Percentiles rank a stretch among this genome's conserved stretches.
Evolutionary conservation across 92 coral and sea anemone species (phyloP).

Genomic region (Diadumene lineata): DNA sequence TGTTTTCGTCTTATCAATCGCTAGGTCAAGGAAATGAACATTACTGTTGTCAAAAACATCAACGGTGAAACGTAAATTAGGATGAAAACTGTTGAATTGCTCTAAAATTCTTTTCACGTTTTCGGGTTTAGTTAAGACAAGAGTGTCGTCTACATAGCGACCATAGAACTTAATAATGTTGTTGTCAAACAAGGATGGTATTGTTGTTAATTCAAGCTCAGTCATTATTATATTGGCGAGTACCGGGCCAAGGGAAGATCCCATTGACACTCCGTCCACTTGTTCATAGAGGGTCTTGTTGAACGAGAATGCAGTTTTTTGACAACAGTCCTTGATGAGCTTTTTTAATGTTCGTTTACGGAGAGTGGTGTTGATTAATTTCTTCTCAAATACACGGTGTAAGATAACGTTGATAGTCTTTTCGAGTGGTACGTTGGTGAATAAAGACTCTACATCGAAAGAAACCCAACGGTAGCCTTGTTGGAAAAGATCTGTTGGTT

Average conservation of each 20-base stretch:
- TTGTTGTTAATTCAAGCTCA: constrained; percentile 39
- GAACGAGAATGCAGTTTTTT: constrained; percentile 32
- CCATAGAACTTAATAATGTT: constrained; percentile 12
- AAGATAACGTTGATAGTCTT: no score
- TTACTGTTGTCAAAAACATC: constrained; percentile 14
- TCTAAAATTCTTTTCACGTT: background rate
- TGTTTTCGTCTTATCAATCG: constrained; percentile 17
- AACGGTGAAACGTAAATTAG: constrained; percentile 20
- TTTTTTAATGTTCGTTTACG: constrained; percentile 31
- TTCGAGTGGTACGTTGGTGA: no score
- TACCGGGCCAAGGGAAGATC: constrained; percentile 34
- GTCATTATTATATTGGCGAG: constrained; percentile 30
- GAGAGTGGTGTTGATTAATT: constrained; percentile 25
- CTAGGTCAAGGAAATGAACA: constrained; percentile 25
- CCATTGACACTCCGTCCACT: constrained; percentile 52
- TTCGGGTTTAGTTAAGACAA: constrained; percentile 16
- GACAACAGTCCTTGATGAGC: constrained; percentile 33
- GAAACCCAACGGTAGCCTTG: constrained; percentile 39
- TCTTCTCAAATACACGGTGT: constrained; percentile 23
- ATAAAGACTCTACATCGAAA: constrained; percentile 33
- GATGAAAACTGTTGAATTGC: background rate
- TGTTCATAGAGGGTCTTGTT: constrained; percentile 37
- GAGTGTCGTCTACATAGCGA: constrained; percentile 19
- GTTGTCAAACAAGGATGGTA: constrained; percentile 8
- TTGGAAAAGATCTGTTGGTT: constrained; percentile 8